Conservation (phyloP, 2,888 invertebrate species). For the Leptopilina syphax region DNA sequence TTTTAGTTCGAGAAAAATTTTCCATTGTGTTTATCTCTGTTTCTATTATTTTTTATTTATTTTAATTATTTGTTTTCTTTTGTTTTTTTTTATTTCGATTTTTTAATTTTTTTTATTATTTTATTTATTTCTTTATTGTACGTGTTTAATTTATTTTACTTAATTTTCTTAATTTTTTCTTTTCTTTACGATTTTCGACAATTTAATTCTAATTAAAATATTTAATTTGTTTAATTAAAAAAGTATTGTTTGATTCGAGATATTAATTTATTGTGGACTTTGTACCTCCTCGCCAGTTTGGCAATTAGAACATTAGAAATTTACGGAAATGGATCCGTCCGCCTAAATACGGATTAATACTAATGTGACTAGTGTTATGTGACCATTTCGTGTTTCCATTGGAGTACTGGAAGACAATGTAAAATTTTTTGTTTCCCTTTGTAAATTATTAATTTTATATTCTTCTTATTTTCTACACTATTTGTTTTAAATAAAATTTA, state of each 20-base stretch:
- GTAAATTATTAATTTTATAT: neutral
- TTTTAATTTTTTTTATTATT: too few species aligned
- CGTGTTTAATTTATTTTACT: too few species aligned
- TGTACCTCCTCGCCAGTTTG: neutral
- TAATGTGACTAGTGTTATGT: conserved; percentile 6
- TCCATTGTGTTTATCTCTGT: neutral
- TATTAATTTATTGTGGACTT: neutral
- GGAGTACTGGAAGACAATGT: neutral
- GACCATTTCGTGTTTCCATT: conserved; percentile 25
- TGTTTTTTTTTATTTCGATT: too few species aligned
- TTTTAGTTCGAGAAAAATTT: neutral
- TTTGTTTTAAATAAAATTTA: too few species aligned
- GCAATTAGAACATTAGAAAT: conserved; percentile 7
- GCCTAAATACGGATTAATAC: conserved; percentile 19
- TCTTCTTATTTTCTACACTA: neutral
- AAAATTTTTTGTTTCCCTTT: neutral
- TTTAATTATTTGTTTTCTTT: too few species aligned
- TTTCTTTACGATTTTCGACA: too few species aligned
- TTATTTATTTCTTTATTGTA: too few species aligned
- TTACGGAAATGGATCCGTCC: conserved; percentile 22
- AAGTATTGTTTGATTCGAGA: neutral
- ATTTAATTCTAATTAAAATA: neutral
- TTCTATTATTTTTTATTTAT: neutral
- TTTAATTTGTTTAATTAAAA: neutral
- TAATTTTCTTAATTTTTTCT: too few species aligned